These are phyloP conservation scores for Blastomussa wellsi DNA, from an alignment of 92 coral and sea anemone genomes.

Conservation along the genomic window DNA sequence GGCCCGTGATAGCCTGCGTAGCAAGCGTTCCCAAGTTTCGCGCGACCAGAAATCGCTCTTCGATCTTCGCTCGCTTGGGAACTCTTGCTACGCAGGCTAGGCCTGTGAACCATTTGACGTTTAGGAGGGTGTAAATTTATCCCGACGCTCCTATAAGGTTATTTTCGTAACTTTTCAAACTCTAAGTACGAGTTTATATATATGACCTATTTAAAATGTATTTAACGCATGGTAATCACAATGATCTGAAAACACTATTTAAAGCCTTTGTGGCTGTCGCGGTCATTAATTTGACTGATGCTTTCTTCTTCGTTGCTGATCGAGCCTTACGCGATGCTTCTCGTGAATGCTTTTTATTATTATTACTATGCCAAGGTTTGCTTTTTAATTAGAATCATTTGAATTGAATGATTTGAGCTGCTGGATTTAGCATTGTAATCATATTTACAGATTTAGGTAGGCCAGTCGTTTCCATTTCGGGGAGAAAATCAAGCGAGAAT, in stretches of 20 bases:
- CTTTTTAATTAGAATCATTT: background rate
- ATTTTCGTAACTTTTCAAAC: background rate
- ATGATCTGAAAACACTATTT: background rate
- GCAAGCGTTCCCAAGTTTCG: too few species aligned
- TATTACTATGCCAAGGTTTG: background rate
- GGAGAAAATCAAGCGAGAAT: background rate
- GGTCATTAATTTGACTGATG: background rate
- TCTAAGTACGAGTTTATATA: background rate
- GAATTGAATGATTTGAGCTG: background rate
- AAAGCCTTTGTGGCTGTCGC: background rate
- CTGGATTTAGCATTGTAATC: background rate
- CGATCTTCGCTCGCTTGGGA: too few species aligned
- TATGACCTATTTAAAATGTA: conserved; percentile 9
- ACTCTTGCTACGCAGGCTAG: too few species aligned
- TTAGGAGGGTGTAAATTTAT: background rate
- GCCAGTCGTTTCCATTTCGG: background rate
- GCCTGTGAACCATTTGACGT: background rate
- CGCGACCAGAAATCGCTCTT: too few species aligned
- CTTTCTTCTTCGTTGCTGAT: background rate
- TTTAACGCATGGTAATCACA: conserved; percentile 6
- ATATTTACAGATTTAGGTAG: background rate
- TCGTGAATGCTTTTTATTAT: background rate
- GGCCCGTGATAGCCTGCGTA: too few species aligned
- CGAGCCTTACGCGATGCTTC: background rate
- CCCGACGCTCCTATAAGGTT: background rate